phyloP scores from a whole-genome alignment of 1,140 invertebrate genomes.

The Cyrtorhinus lividipennis region DNA sequence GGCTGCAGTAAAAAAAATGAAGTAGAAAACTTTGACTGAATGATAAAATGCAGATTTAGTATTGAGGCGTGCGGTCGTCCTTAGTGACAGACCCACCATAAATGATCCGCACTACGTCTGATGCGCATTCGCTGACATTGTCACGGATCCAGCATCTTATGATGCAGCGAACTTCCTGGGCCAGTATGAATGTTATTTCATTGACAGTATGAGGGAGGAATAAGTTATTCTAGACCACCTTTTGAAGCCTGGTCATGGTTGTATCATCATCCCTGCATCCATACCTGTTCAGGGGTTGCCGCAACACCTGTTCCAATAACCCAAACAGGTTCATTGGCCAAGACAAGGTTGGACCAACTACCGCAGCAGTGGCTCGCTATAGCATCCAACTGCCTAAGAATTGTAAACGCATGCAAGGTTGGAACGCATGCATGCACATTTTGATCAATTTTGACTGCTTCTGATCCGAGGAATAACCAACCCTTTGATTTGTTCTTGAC shows the following conservation, averaged over 20 bases:
- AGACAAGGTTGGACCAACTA: slow-evolving; percentile 28
- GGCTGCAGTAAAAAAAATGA: neutral
- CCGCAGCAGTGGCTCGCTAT: neutral
- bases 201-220: too few species aligned
- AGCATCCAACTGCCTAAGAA: neutral
- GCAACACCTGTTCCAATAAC: slow-evolving; percentile 43
- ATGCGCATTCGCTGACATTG: slow-evolving; percentile 5
- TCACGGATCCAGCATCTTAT: slow-evolving; percentile 13
- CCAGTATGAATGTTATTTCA: too few species aligned
- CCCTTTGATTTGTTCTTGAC: too few species aligned
- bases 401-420: too few species aligned
- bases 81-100: slow-evolving; percentile 26
- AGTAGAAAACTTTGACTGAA: too few species aligned
- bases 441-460: too few species aligned
- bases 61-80: slow-evolving; percentile 21
- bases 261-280: neutral
- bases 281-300: slow-evolving; percentile 32
- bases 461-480: too few species aligned
- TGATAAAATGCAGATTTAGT: too few species aligned
- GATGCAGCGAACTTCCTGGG: slow-evolving; percentile 21
- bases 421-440: too few species aligned
- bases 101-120: slow-evolving; percentile 19
- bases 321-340: slow-evolving; percentile 47
- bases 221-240: too few species aligned
- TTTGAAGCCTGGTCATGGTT: too few species aligned